phyloP scores from a whole-genome alignment of 2,797 vertebrate genomes.

The Eulemur mongoz region DNA sequence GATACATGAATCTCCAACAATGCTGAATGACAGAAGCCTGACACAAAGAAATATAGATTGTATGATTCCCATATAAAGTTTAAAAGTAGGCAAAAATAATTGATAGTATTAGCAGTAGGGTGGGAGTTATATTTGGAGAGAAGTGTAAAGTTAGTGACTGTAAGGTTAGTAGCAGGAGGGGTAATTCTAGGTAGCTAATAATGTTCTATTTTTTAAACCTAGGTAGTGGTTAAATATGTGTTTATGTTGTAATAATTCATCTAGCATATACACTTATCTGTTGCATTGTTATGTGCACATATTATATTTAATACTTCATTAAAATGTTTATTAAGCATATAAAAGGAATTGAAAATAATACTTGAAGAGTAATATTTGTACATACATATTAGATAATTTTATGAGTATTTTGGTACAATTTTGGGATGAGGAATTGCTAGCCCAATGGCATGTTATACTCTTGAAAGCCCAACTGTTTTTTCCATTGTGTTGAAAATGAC shows the following conservation, averaged over 20 bases:
- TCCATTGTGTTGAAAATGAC: background rate
- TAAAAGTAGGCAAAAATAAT: background rate
- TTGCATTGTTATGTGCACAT: background rate
- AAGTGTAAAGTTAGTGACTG: background rate
- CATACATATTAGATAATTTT: background rate
- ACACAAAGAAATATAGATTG: background rate
- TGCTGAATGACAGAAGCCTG: background rate
- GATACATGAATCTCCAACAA: background rate
- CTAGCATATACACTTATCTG: background rate
- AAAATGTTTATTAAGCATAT: background rate
- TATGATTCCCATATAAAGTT: background rate
- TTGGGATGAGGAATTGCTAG: background rate
- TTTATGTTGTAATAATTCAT: background rate
- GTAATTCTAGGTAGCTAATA: background rate
- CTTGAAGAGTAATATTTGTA: slow-evolving; percentile 28
- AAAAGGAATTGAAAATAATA: background rate
- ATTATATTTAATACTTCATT: background rate
- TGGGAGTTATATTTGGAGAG: background rate
- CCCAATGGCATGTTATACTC: background rate
- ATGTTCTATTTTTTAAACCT: background rate
- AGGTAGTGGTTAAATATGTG: background rate
- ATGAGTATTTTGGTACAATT: slow-evolving; percentile 22
- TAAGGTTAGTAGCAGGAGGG: background rate
- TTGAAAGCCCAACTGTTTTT: background rate
- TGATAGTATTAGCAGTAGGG: background rate